Conservation (phyloP, 2,113 vertebrate species). For the Hemichromis elongatus region DNA sequence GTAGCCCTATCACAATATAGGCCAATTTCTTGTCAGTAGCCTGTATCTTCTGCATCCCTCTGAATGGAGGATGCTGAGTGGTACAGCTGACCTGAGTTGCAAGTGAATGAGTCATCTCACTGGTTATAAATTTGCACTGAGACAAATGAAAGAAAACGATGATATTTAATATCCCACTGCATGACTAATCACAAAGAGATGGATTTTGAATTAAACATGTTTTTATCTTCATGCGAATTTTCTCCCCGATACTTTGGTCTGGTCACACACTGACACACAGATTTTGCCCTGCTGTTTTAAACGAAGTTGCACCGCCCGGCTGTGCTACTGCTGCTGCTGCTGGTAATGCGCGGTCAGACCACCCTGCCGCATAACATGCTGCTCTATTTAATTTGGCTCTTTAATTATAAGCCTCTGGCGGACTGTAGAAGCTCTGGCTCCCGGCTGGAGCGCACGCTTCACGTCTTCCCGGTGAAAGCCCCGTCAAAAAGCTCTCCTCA, state of each 20-base stretch:
- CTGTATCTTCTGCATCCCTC: background rate
- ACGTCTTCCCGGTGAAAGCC: slow-evolving; percentile 31
- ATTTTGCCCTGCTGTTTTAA: background rate
- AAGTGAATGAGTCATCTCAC: background rate
- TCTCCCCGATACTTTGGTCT: background rate
- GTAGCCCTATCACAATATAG: background rate
- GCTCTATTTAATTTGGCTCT: slow-evolving; percentile 30
- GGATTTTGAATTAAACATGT: background rate
- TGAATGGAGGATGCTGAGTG: background rate
- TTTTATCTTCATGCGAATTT: background rate
- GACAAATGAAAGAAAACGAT: background rate
- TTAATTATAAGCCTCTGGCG: slow-evolving; percentile 32
- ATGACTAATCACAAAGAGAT: background rate
- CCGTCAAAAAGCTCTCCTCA: slow-evolving; percentile 61
- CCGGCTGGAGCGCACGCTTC: slow-evolving; percentile 23
- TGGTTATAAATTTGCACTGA: background rate
- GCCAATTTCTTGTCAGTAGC: background rate
- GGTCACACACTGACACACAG: background rate
- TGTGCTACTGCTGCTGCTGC: background rate
- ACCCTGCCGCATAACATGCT: background rate
- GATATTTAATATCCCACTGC: background rate
- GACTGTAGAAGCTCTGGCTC: background rate
- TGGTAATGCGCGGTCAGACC: background rate
- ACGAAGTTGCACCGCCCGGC: background rate
- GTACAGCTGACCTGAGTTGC: background rate